These are phyloP conservation scores for Hydra vulgaris DNA, from an alignment of 30 jellyfish, hydroid and myxozoan species.

Conservation along the genomic window DNA sequence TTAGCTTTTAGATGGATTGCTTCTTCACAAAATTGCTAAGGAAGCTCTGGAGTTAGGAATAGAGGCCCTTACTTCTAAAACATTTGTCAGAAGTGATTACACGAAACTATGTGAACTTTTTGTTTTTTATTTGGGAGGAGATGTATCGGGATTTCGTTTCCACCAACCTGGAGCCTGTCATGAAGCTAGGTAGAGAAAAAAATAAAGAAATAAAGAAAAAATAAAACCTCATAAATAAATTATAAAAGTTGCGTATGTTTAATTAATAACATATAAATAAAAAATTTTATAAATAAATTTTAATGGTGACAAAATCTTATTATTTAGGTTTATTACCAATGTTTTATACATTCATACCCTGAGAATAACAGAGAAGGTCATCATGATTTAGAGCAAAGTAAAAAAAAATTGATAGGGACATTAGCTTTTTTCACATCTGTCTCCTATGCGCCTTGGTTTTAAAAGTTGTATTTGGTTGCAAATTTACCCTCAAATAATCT, in stretches of 20 bases:
- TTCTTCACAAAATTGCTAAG: too few species aligned
- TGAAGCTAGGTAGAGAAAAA: too few species aligned
- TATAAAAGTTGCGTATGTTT: background rate
- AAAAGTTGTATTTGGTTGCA: background rate
- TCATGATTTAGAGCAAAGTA: background rate
- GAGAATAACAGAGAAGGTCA: background rate
- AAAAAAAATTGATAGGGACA: background rate
- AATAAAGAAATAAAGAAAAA: too few species aligned
- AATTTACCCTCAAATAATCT: background rate
- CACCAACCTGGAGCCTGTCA: too few species aligned
- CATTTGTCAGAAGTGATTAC: too few species aligned
- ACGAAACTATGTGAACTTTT: too few species aligned
- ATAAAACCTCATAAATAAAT: background rate
- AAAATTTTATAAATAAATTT: too few species aligned
- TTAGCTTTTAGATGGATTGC: too few species aligned
- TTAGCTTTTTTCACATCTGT: background rate
- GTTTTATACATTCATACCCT: background rate
- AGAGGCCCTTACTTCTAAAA: too few species aligned
- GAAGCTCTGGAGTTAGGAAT: too few species aligned
- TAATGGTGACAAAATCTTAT: background rate
- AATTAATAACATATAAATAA: background rate
- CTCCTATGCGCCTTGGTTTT: background rate
- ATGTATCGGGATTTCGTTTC: too few species aligned
- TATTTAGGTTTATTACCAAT: background rate
- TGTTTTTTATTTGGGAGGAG: too few species aligned